These are phyloP conservation scores for Bettongia penicillata DNA, from an alignment of 2,113 vertebrate species.

Conservation along the genomic window DNA sequence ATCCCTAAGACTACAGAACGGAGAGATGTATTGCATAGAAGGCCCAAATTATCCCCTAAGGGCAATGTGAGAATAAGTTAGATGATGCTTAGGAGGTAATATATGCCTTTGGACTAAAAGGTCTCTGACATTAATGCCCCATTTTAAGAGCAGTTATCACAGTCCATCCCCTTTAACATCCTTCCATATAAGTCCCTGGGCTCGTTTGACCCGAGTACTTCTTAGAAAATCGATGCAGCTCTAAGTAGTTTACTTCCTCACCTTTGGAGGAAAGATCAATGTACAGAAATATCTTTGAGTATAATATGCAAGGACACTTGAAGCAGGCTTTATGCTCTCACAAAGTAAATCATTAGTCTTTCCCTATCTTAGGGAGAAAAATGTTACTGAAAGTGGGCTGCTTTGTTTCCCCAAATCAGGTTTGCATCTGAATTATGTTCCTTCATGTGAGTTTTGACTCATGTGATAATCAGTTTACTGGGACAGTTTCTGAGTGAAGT, in stretches of 20 bases:
- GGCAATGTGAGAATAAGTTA: background rate
- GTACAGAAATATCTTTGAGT: background rate
- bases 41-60: background rate
- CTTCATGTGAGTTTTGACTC: conserved; percentile 18
- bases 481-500: background rate
- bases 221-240: background rate
- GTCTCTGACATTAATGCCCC: background rate
- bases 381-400: background rate
- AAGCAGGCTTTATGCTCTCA: background rate
- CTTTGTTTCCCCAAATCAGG: conserved; percentile 43
- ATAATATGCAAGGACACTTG: background rate
- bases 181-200: background rate
- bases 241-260: background rate
- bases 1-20: background rate
- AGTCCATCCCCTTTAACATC: background rate
- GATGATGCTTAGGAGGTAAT: background rate
- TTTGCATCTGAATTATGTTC: conserved; percentile 35
- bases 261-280: conserved; percentile 10
- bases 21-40: background rate
- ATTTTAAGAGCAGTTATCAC: background rate
- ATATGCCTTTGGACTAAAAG: background rate
- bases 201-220: background rate
- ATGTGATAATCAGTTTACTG: background rate
- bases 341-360: background rate
- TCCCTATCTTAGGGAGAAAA: background rate